Percentiles rank a stretch among this genome's conserved stretches.
Evolutionary conservation across 1,140 invertebrate species (phyloP).

Genomic region (Geopemphigus sp.): DNA sequence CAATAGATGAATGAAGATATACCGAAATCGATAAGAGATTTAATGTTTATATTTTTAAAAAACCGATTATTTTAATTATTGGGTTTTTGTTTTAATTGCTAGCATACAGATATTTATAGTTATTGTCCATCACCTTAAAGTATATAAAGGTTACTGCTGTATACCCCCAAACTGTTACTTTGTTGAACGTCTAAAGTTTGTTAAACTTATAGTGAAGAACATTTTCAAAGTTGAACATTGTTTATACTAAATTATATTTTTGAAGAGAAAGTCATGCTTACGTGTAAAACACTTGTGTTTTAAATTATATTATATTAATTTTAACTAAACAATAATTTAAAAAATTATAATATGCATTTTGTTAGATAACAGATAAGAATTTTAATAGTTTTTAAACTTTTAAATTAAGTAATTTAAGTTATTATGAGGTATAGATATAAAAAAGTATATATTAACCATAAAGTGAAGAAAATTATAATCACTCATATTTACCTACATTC

Average conservation of each 20-base stretch:
- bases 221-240: not conserved
- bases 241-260: not conserved
- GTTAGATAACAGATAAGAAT: not conserved
- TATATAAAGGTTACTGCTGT: not conserved
- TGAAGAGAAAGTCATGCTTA: not conserved
- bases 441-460: no score
- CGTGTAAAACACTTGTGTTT: not conserved
- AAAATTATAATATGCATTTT: not conserved
- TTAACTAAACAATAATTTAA: not conserved
- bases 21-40: no score
- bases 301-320: not conserved
- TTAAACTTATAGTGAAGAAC: not conserved
- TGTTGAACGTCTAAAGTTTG: conserved; percentile 12
- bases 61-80: no score
- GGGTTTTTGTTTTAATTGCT: no score
- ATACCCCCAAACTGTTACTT: not conserved
- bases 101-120: not conserved
- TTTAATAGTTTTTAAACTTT: not conserved
- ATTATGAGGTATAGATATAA: no score
- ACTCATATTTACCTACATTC: no score
- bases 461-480: no score
- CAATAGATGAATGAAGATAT: no score
- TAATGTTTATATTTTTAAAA: no score
- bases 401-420: not conserved
- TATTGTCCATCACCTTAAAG: not conserved